phyloP scores from a whole-genome alignment of 1,140 invertebrate species.

The Trachymyrmex septentrionalis region DNA sequence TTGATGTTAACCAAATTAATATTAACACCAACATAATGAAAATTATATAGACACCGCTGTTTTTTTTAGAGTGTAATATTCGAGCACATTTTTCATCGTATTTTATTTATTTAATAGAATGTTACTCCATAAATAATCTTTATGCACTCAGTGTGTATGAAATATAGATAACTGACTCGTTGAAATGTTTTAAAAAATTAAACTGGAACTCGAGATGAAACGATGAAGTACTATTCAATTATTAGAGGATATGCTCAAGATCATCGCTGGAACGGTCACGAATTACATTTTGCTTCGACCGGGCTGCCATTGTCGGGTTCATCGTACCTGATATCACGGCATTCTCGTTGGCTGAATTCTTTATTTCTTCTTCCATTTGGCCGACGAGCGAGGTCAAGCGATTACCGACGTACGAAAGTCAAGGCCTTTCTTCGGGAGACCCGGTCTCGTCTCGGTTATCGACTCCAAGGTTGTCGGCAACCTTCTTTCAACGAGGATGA shows the following conservation, averaged over 20 bases:
- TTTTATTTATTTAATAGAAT: slow-evolving; percentile 25
- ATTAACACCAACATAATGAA: too few relatives aligned
- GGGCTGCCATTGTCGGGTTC: slow-evolving; percentile 18
- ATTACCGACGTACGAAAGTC: slow-evolving; percentile 45
- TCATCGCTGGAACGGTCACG: not conserved
- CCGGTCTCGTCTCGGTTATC: slow-evolving; percentile 34
- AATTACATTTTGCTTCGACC: not conserved
- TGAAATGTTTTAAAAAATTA: not conserved
- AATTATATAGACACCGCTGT: too few relatives aligned
- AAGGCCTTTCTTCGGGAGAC: slow-evolving; percentile 31
- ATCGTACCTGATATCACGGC: slow-evolving; percentile 21
- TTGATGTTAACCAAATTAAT: too few relatives aligned
- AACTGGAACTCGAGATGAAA: not conserved
- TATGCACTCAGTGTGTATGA: not conserved
- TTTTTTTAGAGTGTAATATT: not conserved
- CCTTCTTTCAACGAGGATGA: slow-evolving; percentile 14
- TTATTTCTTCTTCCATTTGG: slow-evolving; percentile 32
- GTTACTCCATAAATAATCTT: slow-evolving; percentile 9
- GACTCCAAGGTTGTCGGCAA: slow-evolving; percentile 21
- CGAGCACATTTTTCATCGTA: not conserved
- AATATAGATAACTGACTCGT: not conserved
- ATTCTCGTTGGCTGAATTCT: slow-evolving; percentile 13
- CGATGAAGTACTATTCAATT: not conserved
- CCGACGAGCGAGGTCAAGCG: slow-evolving; percentile 28
- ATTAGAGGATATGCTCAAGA: not conserved